phyloP scores from a whole-genome alignment of 2,888 invertebrate genomes.

The Protophormia terraenovae region DNA sequence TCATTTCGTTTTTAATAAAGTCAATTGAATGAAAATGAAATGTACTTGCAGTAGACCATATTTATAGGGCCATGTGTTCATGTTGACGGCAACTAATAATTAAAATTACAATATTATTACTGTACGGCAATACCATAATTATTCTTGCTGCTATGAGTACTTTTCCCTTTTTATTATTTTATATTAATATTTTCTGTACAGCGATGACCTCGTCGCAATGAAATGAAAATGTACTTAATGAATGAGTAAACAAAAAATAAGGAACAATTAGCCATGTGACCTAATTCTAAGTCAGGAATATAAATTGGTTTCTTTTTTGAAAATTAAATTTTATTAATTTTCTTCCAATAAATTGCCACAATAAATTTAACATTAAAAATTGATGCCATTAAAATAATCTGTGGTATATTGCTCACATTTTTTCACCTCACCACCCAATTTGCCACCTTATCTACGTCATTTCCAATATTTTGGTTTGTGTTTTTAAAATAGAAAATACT shows the following conservation, averaged over 20 bases:
- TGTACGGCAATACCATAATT: slow-evolving; percentile 31
- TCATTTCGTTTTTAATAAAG: background rate
- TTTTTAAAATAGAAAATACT: background rate
- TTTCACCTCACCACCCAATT: background rate
- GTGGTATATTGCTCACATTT: background rate
- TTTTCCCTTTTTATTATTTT: background rate
- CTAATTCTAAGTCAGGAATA: background rate
- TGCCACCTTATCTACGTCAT: background rate
- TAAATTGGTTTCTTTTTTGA: background rate
- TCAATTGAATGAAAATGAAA: slow-evolving; percentile 27
- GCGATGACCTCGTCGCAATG: slow-evolving; percentile 33
- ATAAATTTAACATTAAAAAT: slow-evolving; percentile 13
- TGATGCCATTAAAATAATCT: background rate
- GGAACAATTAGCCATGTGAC: slow-evolving; percentile 7
- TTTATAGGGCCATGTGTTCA: slow-evolving; percentile 50
- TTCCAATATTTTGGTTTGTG: background rate
- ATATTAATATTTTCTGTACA: background rate
- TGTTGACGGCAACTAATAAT: slow-evolving; percentile 48
- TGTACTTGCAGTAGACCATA: background rate
- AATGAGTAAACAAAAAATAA: background rate
- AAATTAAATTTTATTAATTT: slow-evolving; percentile 19
- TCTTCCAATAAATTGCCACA: background rate
- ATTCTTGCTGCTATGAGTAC: slow-evolving; percentile 1
- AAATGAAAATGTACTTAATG: slow-evolving; percentile 15
- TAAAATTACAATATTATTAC: slow-evolving; percentile 35